A percentile compares a stretch with the other conserved stretches of the same genome.
phyloP scores from a whole-genome alignment of 2,888 invertebrate species.

The Pammene aurita region DNA sequence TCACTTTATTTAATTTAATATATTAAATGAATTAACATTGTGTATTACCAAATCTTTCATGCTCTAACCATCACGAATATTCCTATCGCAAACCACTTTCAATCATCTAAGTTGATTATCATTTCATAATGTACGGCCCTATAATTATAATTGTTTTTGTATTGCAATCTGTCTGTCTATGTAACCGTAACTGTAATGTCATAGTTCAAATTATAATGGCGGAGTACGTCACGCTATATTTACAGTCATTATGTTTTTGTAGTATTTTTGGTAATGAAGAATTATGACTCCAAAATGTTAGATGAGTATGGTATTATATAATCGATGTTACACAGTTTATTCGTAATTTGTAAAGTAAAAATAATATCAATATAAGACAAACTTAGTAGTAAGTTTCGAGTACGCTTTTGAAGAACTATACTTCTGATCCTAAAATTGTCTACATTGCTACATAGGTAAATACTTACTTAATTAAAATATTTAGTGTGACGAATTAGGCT shows the following conservation, averaged over 20 bases:
- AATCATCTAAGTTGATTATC: conserved; percentile 37
- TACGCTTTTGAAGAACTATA: too few species aligned
- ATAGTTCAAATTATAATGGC: conserved; percentile 57
- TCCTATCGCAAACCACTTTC: conserved; percentile 48
- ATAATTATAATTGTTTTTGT: conserved; percentile 72
- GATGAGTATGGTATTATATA: background rate
- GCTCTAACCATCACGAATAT: conserved; percentile 17
- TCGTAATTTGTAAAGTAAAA: background rate
- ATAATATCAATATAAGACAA: too few species aligned
- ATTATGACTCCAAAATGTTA: conserved; percentile 2
- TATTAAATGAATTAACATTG: too few species aligned
- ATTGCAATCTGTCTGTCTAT: conserved; percentile 59
- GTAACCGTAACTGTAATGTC: conserved; percentile 58
- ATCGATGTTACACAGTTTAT: background rate
- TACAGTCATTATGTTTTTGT: conserved; percentile 44
- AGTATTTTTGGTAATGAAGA: conserved; percentile 7
- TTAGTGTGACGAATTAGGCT: too few species aligned
- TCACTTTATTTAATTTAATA: too few species aligned
- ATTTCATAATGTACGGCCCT: conserved; percentile 48
- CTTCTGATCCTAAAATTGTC: too few species aligned
- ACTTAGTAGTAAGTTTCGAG: too few species aligned
- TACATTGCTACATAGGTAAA: too few species aligned
- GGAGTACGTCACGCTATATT: conserved; percentile 43
- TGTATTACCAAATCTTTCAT: conserved; percentile 9
- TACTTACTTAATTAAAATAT: too few species aligned